Percentiles rank a stretch among this genome's conserved stretches.
phyloP scores from a whole-genome alignment of 2,888 invertebrate species.

The Caenorhabditis sp. region DNA sequence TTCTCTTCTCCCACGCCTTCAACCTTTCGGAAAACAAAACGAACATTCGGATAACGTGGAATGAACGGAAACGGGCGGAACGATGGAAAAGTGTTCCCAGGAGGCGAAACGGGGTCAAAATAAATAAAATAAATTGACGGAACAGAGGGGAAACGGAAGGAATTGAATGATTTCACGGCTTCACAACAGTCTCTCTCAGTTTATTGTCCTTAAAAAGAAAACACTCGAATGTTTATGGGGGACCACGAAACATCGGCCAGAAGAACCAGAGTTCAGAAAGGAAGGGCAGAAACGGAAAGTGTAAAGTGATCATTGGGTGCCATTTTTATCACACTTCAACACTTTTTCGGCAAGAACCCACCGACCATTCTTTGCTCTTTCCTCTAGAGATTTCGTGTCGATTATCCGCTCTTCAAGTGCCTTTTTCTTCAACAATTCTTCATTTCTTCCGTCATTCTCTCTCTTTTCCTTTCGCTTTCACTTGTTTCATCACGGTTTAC shows the following conservation, averaged over 20 bases:
- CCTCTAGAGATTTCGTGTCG: slow-evolving; percentile 52
- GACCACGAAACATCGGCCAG: slow-evolving; percentile 13
- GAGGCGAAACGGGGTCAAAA: slow-evolving; percentile 9
- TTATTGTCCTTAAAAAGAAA: not conserved
- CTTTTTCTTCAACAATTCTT: slow-evolving; percentile 9
- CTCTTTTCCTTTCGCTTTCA: slow-evolving; percentile 25
- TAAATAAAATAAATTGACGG: slow-evolving; percentile 12
- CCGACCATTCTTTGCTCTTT: slow-evolving; percentile 37
- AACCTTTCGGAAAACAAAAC: not conserved
- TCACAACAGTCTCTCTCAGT: not conserved
- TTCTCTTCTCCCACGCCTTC: slow-evolving; percentile 12
- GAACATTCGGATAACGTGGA: not conserved
- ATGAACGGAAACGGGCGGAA: not conserved
- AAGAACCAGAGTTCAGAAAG: slow-evolving; percentile 36
- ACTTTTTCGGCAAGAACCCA: slow-evolving; percentile 11
- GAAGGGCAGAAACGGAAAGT: slow-evolving; percentile 20
- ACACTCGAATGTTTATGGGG: slow-evolving; percentile 27
- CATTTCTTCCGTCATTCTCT: not conserved
- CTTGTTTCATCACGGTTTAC: slow-evolving; percentile 48
- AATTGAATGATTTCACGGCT: not conserved
- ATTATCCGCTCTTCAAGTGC: slow-evolving; percentile 35
- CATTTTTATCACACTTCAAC: slow-evolving; percentile 23
- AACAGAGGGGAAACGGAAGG: not conserved
- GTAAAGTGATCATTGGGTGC: slow-evolving; percentile 24
- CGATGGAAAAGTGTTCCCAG: slow-evolving; percentile 4